Conservation (phyloP, 1,140 invertebrate genomes). For the Episyrphus balteatus region DNA sequence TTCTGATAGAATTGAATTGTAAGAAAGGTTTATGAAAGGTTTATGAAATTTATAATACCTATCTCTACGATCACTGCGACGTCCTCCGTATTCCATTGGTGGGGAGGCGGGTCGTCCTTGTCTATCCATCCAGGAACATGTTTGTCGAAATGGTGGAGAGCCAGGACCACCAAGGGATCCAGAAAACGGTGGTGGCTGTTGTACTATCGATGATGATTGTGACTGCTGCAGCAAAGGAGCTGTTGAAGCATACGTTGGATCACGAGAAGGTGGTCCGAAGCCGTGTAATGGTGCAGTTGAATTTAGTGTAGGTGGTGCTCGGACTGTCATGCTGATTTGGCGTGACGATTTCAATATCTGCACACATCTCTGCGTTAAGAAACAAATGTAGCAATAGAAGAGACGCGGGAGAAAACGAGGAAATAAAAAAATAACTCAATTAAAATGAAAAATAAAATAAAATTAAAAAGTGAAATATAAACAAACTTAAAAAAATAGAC, state of each 20-base stretch:
- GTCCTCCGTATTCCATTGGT: constrained; percentile 49
- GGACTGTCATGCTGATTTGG: constrained; percentile 76
- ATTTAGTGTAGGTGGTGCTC: constrained; percentile 47
- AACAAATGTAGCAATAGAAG: constrained; percentile 39
- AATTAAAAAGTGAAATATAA: constrained; percentile 14
- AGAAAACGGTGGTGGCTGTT: constrained; percentile 35
- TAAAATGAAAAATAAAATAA: constrained; percentile 14
- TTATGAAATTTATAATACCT: too few species aligned
- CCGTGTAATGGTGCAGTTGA: constrained; percentile 36
- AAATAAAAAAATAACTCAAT: constrained; percentile 15
- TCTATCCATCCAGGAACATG: constrained; percentile 85
- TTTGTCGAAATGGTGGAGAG: constrained; percentile 53
- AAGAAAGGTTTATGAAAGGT: too few species aligned
- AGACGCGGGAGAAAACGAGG: constrained; percentile 28
- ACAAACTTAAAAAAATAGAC: too few species aligned
- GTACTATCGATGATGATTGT: constrained; percentile 27
- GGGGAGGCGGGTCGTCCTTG: constrained; percentile 78
- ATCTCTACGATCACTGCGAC: constrained; percentile 31
- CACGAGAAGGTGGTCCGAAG: constrained; percentile 36
- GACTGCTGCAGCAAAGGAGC: constrained; percentile 25
- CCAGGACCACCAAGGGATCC: constrained; percentile 17
- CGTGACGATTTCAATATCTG: constrained; percentile 82
- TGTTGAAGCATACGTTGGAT: constrained; percentile 38
- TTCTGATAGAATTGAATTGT: too few species aligned
- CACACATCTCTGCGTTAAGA: constrained; percentile 39